Base-by-base conservation (phyloP, 1,140 invertebrate genomes). In the Saccostrea echinata region DNA sequence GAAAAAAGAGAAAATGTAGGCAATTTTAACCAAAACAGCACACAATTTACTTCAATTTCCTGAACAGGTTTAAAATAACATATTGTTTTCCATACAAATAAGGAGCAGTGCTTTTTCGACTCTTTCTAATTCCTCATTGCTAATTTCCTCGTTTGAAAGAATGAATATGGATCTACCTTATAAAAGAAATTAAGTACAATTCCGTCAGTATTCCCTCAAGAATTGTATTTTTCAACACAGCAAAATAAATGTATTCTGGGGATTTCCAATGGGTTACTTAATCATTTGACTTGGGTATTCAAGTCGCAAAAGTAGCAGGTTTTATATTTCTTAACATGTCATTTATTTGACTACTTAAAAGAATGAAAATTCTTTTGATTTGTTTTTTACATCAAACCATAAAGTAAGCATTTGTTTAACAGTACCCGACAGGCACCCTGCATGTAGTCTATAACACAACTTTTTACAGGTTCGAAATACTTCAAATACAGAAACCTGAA, bases 221-320 rank as follows among this genome's bases (percentile, higher is more conserved):
- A 85, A 88, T 55, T 27, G 90, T 12, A 88, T 76, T 13, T 85
- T 43, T 85, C 88, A 90, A 53, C 6, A 43, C 35, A 43, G 35
- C 35, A 43, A 43, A 43, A 43, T 43, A 3, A 3, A 2, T 86
- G 83, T 85, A 90, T 57, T 91, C 88, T 57, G 90, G 88, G 18
- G 89, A 87, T 87, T 91, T 90, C 88, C 88, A 91, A 64, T 91
- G 80, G 0, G 13, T 27, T 13, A 91, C n/a, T 83, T 87, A 86
- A 80, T 91, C 85, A 2, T 90, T n/a, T 57, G 82, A 55, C 84
- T 86, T 90, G 16, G 89, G 89, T n/a, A 90, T 55, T 86, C 89
- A 53, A 55, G 88, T 81, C 33, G 90, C 87, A 86, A 81, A 88
- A 21, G 88, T 27, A 16, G 89, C 81, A 68, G 89, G 89, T 81